These are phyloP conservation scores for Thysanoteuthis rhombus DNA, from an alignment of 2,888 invertebrate genomes.

Conservation along the genomic window DNA sequence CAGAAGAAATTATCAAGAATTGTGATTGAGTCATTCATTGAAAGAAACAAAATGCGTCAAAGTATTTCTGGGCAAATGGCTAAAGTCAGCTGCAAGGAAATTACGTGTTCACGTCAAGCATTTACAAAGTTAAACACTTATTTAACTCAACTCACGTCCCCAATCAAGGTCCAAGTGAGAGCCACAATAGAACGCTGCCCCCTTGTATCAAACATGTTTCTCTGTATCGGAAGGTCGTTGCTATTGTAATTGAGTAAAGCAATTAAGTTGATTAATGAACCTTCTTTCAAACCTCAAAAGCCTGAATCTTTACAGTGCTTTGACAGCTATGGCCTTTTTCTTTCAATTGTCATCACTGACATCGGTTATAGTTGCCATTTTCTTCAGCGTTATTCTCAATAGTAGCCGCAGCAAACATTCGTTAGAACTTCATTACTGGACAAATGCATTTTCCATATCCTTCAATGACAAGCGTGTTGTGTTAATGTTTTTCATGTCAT, in stretches of 20 bases:
- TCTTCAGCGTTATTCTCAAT: too few species aligned
- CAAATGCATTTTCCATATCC: too few species aligned
- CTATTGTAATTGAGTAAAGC: background rate
- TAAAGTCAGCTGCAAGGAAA: conserved; percentile 12
- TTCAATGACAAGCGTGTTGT: too few species aligned
- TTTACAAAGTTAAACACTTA: background rate
- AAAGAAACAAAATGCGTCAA: background rate
- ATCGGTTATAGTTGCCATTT: background rate
- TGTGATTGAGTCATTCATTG: background rate
- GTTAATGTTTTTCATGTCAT: too few species aligned
- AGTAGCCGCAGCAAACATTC: too few species aligned
- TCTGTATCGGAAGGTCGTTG: background rate
- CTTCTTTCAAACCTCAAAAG: background rate
- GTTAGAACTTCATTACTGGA: too few species aligned
- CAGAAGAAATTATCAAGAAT: background rate
- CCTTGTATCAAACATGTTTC: background rate
- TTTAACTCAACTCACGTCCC: background rate
- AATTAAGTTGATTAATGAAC: background rate
- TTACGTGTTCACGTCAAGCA: background rate
- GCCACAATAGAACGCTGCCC: background rate
- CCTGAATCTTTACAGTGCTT: too few species aligned
- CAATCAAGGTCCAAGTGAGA: background rate
- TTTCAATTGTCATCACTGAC: background rate
- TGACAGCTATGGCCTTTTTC: background rate
- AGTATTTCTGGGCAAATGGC: background rate